Conservation (phyloP, 2,797 vertebrate species). For the Cottoperca gobio region DNA sequence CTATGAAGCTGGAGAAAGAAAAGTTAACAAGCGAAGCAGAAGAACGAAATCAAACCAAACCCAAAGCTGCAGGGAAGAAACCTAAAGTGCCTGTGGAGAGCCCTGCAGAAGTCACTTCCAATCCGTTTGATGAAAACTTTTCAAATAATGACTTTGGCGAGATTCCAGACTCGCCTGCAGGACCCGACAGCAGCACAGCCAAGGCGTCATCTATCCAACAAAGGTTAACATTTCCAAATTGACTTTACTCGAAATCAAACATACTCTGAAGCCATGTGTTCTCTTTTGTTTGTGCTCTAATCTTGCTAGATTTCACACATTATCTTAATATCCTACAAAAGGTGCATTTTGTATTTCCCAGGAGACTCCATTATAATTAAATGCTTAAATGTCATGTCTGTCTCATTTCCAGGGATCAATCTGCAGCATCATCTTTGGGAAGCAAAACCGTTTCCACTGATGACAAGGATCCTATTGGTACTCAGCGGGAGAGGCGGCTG, state of each 20-base stretch:
- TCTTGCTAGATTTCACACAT: background rate
- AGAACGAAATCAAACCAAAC: slow-evolving; percentile 1
- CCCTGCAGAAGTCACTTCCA: slow-evolving; percentile 29
- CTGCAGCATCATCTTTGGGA: slow-evolving; percentile 11
- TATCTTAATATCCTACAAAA: background rate
- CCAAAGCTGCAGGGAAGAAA: slow-evolving; percentile 10
- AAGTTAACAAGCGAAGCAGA: slow-evolving; percentile 1
- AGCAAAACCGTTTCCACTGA: background rate
- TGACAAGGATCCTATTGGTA: slow-evolving; percentile 38
- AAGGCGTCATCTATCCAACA: slow-evolving; percentile 85
- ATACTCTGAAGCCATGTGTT: too few relatives aligned
- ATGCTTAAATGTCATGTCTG: slow-evolving; percentile 10
- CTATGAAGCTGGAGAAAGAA: slow-evolving; percentile 11
- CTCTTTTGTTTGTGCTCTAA: background rate
- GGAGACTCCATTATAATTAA: background rate
- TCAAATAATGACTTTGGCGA: slow-evolving; percentile 58
- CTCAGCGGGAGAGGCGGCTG: slow-evolving; percentile 64
- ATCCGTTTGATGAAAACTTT: slow-evolving; percentile 68
- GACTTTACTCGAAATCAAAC: too few relatives aligned
- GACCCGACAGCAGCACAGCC: slow-evolving; percentile 51
- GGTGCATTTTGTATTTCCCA: background rate
- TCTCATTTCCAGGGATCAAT: slow-evolving; percentile 55
- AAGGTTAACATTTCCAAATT: slow-evolving; percentile 79
- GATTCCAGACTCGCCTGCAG: slow-evolving; percentile 27
- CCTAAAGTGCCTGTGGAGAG: background rate